phyloP scores from a whole-genome alignment of 2,113 vertebrate species.

The Hipposideros armiger region DNA sequence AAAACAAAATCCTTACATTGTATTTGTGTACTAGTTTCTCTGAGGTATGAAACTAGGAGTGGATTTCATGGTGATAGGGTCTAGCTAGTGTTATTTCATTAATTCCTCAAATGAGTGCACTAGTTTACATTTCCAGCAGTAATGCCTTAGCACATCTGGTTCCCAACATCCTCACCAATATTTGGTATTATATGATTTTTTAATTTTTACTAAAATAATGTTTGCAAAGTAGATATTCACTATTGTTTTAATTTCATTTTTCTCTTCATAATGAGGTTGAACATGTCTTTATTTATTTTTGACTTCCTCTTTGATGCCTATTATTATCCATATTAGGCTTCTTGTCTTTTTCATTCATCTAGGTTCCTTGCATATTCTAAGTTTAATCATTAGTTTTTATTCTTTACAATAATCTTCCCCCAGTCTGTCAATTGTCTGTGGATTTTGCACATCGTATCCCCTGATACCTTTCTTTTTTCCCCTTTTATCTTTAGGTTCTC shows the following conservation, averaged over 20 bases:
- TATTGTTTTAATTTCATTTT: slow-evolving; percentile 2
- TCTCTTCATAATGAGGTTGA: not conserved
- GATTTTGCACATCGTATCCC: not conserved
- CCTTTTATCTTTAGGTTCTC: not conserved
- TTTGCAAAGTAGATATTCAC: not conserved
- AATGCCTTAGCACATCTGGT: not conserved
- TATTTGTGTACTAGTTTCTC: not conserved
- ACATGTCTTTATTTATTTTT: not conserved
- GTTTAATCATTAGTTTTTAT: not conserved
- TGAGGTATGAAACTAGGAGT: not conserved
- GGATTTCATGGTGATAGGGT: not conserved
- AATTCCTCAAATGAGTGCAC: not conserved
- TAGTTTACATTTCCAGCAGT: not conserved
- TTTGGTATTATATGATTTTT: not conserved
- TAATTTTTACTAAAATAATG: slow-evolving; percentile 14
- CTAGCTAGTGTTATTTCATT: not conserved
- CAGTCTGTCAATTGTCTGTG: not conserved
- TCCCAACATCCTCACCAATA: not conserved
- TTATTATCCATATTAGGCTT: slow-evolving; percentile 1
- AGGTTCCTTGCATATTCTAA: not conserved
- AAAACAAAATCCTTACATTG: not conserved
- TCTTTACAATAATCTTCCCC: not conserved
- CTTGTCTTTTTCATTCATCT: not conserved
- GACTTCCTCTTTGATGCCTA: not conserved
- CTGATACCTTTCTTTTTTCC: not conserved